phyloP scores from a whole-genome alignment of 2,797 vertebrate species.

The Anas acuta region DNA sequence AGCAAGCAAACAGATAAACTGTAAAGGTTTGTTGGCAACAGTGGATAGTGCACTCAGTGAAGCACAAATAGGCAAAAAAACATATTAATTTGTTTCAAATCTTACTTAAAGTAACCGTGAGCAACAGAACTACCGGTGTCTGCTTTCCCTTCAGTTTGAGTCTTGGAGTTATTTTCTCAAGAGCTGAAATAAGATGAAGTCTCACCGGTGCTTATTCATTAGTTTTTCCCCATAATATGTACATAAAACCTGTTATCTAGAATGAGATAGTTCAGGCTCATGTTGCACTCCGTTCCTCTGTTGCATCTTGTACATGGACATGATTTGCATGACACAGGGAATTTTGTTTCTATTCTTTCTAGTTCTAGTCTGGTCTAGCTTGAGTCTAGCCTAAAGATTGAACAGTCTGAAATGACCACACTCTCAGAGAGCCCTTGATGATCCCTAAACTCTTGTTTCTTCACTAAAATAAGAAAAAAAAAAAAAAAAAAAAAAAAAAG shows the following conservation, averaged over 20 bases:
- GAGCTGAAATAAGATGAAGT: neutral
- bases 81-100: neutral
- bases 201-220: neutral
- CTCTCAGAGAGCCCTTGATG: neutral
- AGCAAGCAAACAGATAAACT: neutral
- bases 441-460: neutral
- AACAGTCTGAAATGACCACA: neutral
- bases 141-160: neutral
- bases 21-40: neutral
- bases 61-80: neutral
- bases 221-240: neutral
- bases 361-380: neutral
- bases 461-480: neutral
- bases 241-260: neutral
- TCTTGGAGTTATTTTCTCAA: neutral
- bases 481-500: neutral
- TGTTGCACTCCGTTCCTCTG: neutral
- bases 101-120: neutral
- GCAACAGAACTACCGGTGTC: neutral
- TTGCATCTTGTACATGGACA: rapidly evolving
- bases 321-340: neutral
- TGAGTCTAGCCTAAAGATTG: neutral
- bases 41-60: neutral
- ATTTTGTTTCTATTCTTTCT: neutral
- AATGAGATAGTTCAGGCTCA: neutral